phyloP scores from a whole-genome alignment of 2,797 vertebrate genomes.

The Eidolon dupreanum region DNA sequence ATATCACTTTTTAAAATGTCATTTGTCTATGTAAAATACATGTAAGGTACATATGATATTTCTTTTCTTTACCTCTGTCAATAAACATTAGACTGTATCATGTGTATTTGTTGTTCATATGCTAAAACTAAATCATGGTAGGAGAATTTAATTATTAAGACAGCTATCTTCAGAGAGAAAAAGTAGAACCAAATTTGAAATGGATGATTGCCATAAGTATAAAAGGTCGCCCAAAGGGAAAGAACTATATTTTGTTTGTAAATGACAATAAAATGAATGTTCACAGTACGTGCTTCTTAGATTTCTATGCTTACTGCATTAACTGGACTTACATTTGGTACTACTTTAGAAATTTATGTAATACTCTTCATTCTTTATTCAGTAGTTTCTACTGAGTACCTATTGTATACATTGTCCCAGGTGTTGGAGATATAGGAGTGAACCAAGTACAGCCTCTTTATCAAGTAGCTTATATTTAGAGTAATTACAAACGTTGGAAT shows the following conservation, averaged over 20 bases:
- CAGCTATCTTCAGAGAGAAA: not conserved
- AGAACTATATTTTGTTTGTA: not conserved
- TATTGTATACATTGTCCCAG: not conserved
- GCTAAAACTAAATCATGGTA: not conserved
- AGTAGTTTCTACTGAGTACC: not conserved
- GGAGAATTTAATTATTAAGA: constrained; percentile 6
- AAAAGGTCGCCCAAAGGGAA: not conserved
- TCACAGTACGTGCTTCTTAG: not conserved
- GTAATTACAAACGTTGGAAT: not conserved
- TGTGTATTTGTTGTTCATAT: not conserved
- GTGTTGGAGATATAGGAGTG: not conserved
- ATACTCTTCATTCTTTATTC: constrained; percentile 7
- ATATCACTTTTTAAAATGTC: not conserved
- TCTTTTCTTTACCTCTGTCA: not conserved
- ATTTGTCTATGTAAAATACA: not conserved
- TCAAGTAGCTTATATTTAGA: not conserved
- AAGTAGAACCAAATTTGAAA: not conserved
- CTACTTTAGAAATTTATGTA: not conserved
- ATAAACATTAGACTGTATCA: not conserved
- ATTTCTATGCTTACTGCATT: not conserved
- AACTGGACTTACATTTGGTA: not conserved
- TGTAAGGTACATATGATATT: not conserved
- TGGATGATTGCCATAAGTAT: not conserved
- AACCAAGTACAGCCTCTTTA: not conserved
- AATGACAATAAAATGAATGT: not conserved